A percentile compares a stretch with the other conserved stretches of the same genome.
Evolutionary conservation across 2,888 invertebrate genomes (phyloP).

Genomic region (Coleophora deauratella): DNA sequence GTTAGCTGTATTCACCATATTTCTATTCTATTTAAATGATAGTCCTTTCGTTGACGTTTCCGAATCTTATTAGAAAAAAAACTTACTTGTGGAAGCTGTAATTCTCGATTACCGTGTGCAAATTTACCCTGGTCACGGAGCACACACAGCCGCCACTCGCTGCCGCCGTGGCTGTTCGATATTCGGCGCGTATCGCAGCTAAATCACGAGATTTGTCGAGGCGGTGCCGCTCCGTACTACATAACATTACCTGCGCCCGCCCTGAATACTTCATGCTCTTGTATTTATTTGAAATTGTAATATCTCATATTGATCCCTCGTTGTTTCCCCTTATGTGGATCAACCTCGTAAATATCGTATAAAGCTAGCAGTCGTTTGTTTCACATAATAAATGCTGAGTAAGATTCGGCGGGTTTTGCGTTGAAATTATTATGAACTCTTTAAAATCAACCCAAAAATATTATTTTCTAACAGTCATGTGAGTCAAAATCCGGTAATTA

Average conservation of each 20-base stretch:
- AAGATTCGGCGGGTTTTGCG: conserved; percentile 14
- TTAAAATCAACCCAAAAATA: no score
- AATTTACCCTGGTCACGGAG: conserved; percentile 68
- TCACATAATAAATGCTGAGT: conserved; percentile 28
- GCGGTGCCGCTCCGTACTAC: conserved; percentile 58
- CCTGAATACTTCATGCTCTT: conserved; percentile 70
- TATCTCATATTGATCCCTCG: conserved; percentile 64
- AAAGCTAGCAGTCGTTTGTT: conserved; percentile 34
- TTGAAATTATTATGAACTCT: no score
- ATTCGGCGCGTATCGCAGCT: conserved; percentile 68
- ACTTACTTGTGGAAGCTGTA: conserved; percentile 44
- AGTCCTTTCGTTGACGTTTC: conserved; percentile 4
- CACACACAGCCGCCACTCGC: conserved; percentile 38
- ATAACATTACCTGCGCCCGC: conserved; percentile 66
- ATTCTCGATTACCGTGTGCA: conserved; percentile 63
- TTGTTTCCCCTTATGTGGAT: conserved; percentile 58
- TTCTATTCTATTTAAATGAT: background rate
- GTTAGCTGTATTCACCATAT: no score
- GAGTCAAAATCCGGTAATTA: no score
- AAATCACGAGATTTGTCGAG: conserved; percentile 73
- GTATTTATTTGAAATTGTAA: conserved; percentile 73
- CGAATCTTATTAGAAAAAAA: conserved; percentile 13
- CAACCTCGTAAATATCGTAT: conserved; percentile 61
- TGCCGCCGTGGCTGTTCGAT: conserved; percentile 39
- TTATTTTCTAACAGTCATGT: no score